A percentile compares a stretch with the other conserved stretches of the same genome.
Evolutionary conservation across 2,888 invertebrate species (phyloP).

Genomic region (Andrena camellia): DNA sequence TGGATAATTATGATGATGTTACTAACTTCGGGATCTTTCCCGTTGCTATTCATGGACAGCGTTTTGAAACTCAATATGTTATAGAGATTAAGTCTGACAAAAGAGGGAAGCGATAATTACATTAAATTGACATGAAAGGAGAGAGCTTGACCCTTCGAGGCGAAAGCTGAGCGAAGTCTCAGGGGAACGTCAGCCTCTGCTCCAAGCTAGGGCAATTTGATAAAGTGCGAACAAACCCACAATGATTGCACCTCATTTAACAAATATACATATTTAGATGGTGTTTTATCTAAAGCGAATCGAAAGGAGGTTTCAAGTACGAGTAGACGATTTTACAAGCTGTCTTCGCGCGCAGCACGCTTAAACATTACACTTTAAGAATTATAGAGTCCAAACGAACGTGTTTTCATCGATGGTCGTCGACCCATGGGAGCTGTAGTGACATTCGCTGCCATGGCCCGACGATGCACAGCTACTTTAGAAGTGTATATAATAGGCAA

Average conservation of each 20-base stretch:
- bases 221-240: neutral
- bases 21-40: too few relatives aligned
- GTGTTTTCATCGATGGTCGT: constrained; percentile 11
- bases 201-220: constrained; percentile 8
- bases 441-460: neutral
- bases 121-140: neutral
- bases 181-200: neutral
- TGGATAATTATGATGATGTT: too few relatives aligned
- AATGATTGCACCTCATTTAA: neutral
- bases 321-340: constrained; percentile 23
- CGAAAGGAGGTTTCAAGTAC: constrained; percentile 26
- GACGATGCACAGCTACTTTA: constrained; percentile 42
- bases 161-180: neutral
- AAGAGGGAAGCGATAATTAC: neutral
- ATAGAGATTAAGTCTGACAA: neutral
- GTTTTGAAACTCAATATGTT: too few relatives aligned
- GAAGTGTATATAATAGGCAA: constrained; percentile 58
- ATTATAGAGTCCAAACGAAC: constrained; percentile 41
- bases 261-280: constrained; percentile 7
- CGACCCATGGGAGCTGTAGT: neutral
- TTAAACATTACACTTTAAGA: constrained; percentile 50
- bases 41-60: too few relatives aligned
- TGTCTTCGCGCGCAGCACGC: constrained; percentile 24
- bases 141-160: constrained; percentile 1
- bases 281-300: constrained; percentile 30